Percentiles rank a stretch among this genome's conserved stretches.
Conservation (phyloP, 2,888 invertebrate genomes). For the Chouioia cunea region DNA sequence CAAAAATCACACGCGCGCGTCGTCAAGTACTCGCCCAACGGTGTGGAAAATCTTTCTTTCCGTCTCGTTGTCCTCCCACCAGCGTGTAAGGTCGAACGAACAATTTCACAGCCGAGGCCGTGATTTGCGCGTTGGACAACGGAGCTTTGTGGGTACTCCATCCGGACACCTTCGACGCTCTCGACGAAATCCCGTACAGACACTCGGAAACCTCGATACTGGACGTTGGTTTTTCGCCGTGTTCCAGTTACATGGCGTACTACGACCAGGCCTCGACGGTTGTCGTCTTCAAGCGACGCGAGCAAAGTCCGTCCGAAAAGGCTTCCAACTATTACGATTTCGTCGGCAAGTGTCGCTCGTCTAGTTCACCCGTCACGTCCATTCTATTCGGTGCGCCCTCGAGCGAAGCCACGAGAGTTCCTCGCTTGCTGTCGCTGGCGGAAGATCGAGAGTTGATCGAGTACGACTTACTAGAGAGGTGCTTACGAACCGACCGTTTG, state of each 20-base stretch:
- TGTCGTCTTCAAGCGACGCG: conserved; percentile 63
- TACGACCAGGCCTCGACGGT: conserved; percentile 73
- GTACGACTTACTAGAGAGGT: conserved; percentile 72
- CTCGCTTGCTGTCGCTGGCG: conserved; percentile 73
- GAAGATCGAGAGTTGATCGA: conserved; percentile 74
- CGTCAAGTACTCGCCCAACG: conserved; percentile 73
- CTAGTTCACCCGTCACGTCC: conserved; percentile 73
- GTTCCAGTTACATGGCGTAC: conserved; percentile 72
- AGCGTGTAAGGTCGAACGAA: too few relatives aligned
- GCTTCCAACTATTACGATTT: conserved; percentile 71
- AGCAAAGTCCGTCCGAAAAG: conserved; percentile 52
- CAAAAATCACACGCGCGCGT: conserved; percentile 49
- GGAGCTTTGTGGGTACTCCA: conserved; percentile 75
- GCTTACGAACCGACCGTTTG: conserved; percentile 6
- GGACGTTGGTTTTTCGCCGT: conserved; percentile 71
- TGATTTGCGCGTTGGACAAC: conserved; percentile 74
- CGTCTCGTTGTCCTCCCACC: too few relatives aligned
- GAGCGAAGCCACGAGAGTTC: conserved; percentile 63
- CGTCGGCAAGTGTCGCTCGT: conserved; percentile 75
- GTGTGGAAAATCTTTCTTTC: conserved; percentile 63
- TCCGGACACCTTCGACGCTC: conserved; percentile 71
- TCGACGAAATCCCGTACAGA: conserved; percentile 68
- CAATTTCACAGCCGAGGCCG: conserved; percentile 54
- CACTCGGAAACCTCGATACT: conserved; percentile 69
- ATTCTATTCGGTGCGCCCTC: conserved; percentile 71